These are phyloP conservation scores for Diprion similis DNA, from an alignment of 1,140 invertebrate species.

Conservation along the genomic window DNA sequence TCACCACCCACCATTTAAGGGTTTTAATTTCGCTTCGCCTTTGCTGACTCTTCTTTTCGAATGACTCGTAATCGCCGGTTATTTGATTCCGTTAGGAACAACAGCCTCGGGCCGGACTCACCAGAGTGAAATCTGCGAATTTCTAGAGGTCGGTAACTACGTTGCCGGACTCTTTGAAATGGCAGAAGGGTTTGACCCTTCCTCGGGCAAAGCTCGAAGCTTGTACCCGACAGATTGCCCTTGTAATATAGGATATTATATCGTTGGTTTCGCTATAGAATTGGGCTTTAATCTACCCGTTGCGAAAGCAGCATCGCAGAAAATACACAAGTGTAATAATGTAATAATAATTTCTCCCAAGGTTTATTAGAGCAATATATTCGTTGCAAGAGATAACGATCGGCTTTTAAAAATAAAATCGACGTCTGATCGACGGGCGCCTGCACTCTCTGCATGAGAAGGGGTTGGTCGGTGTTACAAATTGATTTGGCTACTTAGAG, in stretches of 20 bases:
- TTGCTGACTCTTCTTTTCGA: too few relatives aligned
- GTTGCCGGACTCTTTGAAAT: not conserved
- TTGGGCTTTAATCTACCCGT: not conserved
- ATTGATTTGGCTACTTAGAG: slow-evolving; percentile 5
- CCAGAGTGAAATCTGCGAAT: too few relatives aligned
- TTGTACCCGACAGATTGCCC: not conserved
- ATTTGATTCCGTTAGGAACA: too few relatives aligned
- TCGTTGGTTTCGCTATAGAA: not conserved
- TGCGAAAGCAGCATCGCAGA: too few relatives aligned
- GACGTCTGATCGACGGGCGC: not conserved
- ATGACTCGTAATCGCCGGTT: too few relatives aligned
- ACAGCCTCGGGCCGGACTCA: too few relatives aligned
- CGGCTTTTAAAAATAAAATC: slow-evolving; percentile 6
- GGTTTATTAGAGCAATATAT: not conserved
- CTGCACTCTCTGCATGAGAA: not conserved
- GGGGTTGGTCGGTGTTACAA: not conserved
- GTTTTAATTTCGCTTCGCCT: too few relatives aligned
- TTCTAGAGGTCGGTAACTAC: too few relatives aligned
- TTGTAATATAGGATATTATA: not conserved
- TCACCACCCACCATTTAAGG: too few relatives aligned
- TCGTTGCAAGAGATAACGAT: not conserved
- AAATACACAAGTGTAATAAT: not conserved
- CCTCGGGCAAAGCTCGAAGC: not conserved
- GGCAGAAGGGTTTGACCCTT: not conserved
- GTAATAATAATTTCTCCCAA: not conserved